These are phyloP conservation scores for Talpa occidentalis DNA, from an alignment of 2,113 vertebrate species.

Conservation along the genomic window DNA sequence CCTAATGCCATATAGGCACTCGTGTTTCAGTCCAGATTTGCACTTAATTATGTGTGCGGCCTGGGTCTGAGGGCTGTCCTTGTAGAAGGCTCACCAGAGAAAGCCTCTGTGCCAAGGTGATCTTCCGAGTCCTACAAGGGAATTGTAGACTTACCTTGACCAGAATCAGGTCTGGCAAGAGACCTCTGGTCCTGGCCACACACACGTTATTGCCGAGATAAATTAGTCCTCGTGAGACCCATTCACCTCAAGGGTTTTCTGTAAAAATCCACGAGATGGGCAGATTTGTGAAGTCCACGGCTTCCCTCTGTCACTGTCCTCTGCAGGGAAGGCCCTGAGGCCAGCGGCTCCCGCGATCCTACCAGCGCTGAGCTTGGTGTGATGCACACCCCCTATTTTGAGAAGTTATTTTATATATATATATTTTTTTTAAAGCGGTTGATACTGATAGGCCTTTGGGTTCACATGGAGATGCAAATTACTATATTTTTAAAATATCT, in stretches of 20 bases:
- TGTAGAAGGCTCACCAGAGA: not conserved
- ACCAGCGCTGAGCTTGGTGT: not conserved
- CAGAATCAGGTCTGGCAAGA: not conserved
- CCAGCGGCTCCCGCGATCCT: not conserved
- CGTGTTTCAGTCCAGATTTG: not conserved
- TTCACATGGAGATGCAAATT: not conserved
- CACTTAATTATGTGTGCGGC: not conserved
- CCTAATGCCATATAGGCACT: not conserved
- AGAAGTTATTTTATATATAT: not conserved
- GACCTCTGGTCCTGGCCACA: not conserved
- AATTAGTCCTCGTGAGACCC: not conserved
- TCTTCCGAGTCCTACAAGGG: not conserved
- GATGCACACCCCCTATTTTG: not conserved
- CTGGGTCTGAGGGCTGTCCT: too few species aligned
- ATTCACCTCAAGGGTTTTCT: not conserved
- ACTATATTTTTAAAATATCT: constrained; percentile 13
- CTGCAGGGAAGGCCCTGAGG: not conserved
- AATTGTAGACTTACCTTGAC: not conserved
- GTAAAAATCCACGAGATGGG: not conserved
- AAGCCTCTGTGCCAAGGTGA: not conserved
- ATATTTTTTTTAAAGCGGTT: not conserved
- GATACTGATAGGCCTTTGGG: not conserved
- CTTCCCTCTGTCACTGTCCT: not conserved
- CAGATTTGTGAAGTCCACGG: not conserved
- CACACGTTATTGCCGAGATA: not conserved